Base-by-base conservation (phyloP, 2,888 invertebrate species). In the Synergus laeviventris region DNA sequence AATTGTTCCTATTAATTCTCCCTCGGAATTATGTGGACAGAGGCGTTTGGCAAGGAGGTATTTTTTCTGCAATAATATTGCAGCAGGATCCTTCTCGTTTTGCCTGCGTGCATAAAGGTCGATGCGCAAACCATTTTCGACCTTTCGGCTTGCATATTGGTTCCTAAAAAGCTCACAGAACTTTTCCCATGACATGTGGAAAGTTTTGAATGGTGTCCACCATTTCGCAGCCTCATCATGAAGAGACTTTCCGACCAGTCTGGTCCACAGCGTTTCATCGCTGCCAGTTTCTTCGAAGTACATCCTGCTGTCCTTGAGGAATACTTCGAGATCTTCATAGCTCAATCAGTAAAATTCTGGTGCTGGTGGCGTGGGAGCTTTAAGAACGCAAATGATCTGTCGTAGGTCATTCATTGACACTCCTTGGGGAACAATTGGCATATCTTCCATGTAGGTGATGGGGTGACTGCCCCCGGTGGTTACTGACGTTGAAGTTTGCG, bases 21-120 rank as follows among this genome's bases (percentile, higher is more conserved):
- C 42, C 0, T 21, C 21, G 0, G 39, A 12, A 1, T 5, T 5
- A 12, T 3, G 1, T 3, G 42, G 7, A 8, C n/a, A 16, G 0
- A 66, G 42, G 1, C 66, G 18, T 31, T 5, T 21, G 0, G 45
- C 39, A 0, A 66, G 9, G 5, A 66, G n/a, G n/a, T 16, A 66
- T 31, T 64, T 64, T n/a, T 64, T 8, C 18, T 64, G 66, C 0
- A 66, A 18, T 5, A 66, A 66, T 12, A 66, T 39, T 5, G 66
- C 66, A 0, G 42, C 66, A 1, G 42, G 39, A 24, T 66, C 66
- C 2, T n/a, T 66, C 8, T 39, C 42, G 9, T n/a, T 8, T 21
- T 62, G 62, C 9, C 12, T 36, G 3, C 24, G n/a, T 0, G 16
- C n/a, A 24, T 62, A 62, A 0, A 62, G 0, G 3, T n/a, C 16